Evolutionary conservation across 2,888 invertebrate genomes (phyloP), one percentile per base, ranked within the genome.

Genomic region (Tinea semifulvella): DNA sequence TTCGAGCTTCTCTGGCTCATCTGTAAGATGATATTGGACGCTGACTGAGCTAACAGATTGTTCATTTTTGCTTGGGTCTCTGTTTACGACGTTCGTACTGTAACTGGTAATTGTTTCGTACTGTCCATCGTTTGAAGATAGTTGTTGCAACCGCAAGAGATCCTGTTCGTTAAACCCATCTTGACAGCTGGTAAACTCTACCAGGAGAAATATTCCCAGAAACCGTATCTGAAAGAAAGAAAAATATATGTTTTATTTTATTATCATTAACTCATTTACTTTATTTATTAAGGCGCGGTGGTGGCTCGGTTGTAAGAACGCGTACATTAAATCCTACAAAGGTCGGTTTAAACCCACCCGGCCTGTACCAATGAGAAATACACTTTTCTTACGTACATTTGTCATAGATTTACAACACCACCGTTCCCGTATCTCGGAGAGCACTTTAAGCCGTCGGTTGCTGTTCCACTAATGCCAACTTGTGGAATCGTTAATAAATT

Each of bases 221-320:
- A 75, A 63, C 70, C 72, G 70, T 70, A 80, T 72, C 81, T 82
- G 80, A 46, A 79, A 81, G 55, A 56, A 57, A 51, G 55, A 52
- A 56, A 42, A 11, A 22, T n/a, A 31, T 31, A 11, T 31, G 11
- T 7, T 31, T 8, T n/a, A n/a, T n/a, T n/a, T n/a, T n/a, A n/a
- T n/a, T n/a, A n/a, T n/a, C 8, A 25, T 8, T 25, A 25, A 25
- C 6, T 7, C 6, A 8, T 25, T 25, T 25, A 25, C 25, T 25
- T 25, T n/a, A n/a, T n/a, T n/a, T n/a, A n/a, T n/a, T n/a, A n/a
- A n/a, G n/a, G n/a, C n/a, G n/a, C n/a, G n/a, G n/a, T n/a, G n/a
- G n/a, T n/a, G n/a, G n/a, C n/a, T n/a, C n/a, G n/a, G n/a, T n/a
- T n/a, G n/a, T n/a, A n/a, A n/a, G n/a, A n/a, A n/a, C n/a, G n/a